A percentile compares a stretch with the other conserved stretches of the same genome.
Evolutionary conservation across 1,140 invertebrate genomes (phyloP).

Genomic region (Nephila pilipes): DNA sequence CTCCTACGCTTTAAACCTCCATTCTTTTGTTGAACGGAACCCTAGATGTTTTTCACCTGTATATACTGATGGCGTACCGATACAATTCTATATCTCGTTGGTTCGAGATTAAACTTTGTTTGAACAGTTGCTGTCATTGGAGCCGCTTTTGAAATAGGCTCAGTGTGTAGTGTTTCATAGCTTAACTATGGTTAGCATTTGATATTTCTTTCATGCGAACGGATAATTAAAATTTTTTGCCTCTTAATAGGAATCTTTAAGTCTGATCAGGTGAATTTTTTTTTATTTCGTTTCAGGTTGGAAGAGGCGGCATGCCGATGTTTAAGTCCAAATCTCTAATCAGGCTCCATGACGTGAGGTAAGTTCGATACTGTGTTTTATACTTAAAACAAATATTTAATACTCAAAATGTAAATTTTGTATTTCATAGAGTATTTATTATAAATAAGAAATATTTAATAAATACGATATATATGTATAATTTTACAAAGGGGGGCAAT

Average conservation of each 20-base stretch:
- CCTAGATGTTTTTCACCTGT: slow-evolving; percentile 22
- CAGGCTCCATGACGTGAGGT: slow-evolving; percentile 14
- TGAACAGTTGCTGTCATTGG: background rate
- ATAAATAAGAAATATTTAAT: no score
- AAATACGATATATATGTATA: no score
- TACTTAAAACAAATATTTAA: no score
- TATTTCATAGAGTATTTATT: no score
- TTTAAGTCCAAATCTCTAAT: slow-evolving; percentile 47
- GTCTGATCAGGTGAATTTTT: background rate
- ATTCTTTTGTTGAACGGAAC: slow-evolving; percentile 6
- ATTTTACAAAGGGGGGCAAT: no score
- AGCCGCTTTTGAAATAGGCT: background rate
- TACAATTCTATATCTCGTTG: background rate
- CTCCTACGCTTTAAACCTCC: background rate
- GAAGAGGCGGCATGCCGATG: slow-evolving; percentile 32
- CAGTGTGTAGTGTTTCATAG: background rate
- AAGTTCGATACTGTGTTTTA: background rate
- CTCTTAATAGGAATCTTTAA: background rate
- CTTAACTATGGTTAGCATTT: slow-evolving; percentile 5
- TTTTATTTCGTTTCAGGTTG: background rate
- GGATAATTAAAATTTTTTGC: background rate
- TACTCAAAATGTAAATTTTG: no score
- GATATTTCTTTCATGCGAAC: background rate
- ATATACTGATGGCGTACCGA: background rate
- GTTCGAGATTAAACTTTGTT: background rate